phyloP scores from a whole-genome alignment of 2,888 invertebrate genomes.

The Leptinotarsa tumamoca region DNA sequence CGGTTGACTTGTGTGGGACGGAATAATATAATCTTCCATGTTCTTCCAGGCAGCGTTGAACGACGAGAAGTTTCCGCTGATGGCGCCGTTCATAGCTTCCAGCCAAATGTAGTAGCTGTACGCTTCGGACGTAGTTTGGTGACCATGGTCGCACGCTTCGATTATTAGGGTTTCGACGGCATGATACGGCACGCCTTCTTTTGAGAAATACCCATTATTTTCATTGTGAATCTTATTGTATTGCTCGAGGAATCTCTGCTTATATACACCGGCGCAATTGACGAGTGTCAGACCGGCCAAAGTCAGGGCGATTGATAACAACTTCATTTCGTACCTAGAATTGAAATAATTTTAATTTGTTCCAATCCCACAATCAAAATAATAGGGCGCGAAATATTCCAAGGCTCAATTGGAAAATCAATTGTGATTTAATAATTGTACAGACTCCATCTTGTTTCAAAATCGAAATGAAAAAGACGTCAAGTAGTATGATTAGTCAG shows the following conservation, averaged over 20 bases:
- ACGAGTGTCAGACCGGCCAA: not conserved
- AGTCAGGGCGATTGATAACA: not conserved
- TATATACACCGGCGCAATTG: slow-evolving; percentile 32
- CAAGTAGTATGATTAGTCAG: too few species aligned
- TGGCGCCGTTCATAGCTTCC: slow-evolving; percentile 50
- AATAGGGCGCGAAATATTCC: too few species aligned
- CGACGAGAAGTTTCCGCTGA: slow-evolving; percentile 46
- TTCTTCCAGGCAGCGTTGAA: slow-evolving; percentile 49
- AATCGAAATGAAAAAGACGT: too few species aligned
- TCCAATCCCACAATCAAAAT: too few species aligned
- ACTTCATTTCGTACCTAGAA: slow-evolving; percentile 23
- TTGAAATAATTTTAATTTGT: not conserved
- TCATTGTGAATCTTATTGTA: slow-evolving; percentile 39
- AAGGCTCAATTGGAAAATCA: too few species aligned
- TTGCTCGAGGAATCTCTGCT: slow-evolving; percentile 41
- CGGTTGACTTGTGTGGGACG: slow-evolving; percentile 38
- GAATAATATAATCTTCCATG: slow-evolving; percentile 47
- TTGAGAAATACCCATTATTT: slow-evolving; percentile 39
- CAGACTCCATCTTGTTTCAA: too few species aligned
- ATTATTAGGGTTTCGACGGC: slow-evolving; percentile 50
- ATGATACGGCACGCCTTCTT: slow-evolving; percentile 50
- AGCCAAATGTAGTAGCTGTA: slow-evolving; percentile 48
- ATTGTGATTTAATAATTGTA: too few species aligned
- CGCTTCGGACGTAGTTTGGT: slow-evolving; percentile 52
- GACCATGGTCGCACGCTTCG: slow-evolving; percentile 49